Conservation (phyloP, 2,888 invertebrate genomes). For the Dilophus febrilis region DNA sequence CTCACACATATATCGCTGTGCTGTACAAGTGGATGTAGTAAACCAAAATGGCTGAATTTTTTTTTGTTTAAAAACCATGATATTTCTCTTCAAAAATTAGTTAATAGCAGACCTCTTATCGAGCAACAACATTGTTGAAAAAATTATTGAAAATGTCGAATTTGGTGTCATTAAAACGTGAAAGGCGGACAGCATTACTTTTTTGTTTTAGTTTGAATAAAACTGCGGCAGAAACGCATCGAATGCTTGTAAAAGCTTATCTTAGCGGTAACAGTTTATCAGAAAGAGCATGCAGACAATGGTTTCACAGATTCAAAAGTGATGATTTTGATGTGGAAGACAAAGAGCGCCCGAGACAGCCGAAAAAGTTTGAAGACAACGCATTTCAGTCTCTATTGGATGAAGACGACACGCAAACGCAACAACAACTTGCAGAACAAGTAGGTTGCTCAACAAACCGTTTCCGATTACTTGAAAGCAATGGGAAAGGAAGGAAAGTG, state of each 20-base stretch:
- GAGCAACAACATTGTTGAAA: too few species aligned
- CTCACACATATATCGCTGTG: too few species aligned
- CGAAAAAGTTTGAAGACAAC: constrained; percentile 7
- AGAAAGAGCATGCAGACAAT: constrained; percentile 4
- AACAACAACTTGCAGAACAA: constrained; percentile 8
- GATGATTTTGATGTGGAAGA: constrained; percentile 9
- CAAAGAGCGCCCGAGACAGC: constrained; percentile 7
- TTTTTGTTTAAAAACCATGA: too few species aligned
- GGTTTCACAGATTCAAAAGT: constrained; percentile 10
- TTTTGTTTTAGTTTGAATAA: background rate
- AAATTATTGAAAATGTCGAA: background rate
- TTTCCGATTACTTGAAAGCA: constrained; percentile 2
- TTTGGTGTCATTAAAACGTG: background rate
- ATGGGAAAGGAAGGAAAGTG: background rate
- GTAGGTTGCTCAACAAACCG: constrained; percentile 7
- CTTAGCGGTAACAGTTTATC: constrained; percentile 4
- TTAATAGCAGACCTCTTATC: too few species aligned
- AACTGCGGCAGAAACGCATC: constrained; percentile 7
- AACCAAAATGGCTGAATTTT: too few species aligned
- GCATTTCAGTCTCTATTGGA: constrained; percentile 9
- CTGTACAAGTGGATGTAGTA: too few species aligned
- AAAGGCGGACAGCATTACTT: background rate
- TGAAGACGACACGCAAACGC: constrained; percentile 10
- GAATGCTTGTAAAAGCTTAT: constrained; percentile 12
- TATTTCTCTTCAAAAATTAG: too few species aligned